Percentiles rank a stretch among this genome's conserved stretches.
phyloP scores from a whole-genome alignment of 2,888 invertebrate genomes.

The Lycophotia porphyrea region DNA sequence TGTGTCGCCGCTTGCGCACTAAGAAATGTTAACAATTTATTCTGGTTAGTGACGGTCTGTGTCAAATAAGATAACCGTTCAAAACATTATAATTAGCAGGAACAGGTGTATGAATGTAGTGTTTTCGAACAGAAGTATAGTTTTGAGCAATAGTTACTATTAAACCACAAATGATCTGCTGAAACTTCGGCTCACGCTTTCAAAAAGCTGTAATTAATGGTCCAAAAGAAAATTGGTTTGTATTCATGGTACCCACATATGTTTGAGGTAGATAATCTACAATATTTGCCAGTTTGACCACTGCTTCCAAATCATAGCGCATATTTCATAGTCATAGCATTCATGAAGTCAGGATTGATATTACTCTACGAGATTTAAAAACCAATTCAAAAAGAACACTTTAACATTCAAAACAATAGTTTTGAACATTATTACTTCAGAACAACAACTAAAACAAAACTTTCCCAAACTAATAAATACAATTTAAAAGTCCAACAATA shows the following conservation, averaged over 20 bases:
- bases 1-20: too few species aligned
- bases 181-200: neutral
- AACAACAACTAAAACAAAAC: constrained; percentile 1
- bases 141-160: neutral
- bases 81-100: neutral
- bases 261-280: neutral
- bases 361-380: neutral
- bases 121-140: neutral
- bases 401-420: neutral
- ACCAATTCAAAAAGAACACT: neutral
- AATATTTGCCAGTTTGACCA: neutral
- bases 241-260: neutral
- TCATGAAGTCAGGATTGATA: neutral
- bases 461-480: constrained; percentile 17
- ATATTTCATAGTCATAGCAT: too few species aligned
- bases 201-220: neutral
- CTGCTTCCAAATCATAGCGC: too few species aligned
- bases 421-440: neutral
- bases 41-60: neutral
- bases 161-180: neutral
- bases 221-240: neutral
- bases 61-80: neutral
- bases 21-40: neutral
- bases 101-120: neutral
- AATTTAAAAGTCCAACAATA: constrained; percentile 34